Base-by-base conservation (phyloP, 2,888 invertebrate genomes). In the Coleophora flavipennella region DNA sequence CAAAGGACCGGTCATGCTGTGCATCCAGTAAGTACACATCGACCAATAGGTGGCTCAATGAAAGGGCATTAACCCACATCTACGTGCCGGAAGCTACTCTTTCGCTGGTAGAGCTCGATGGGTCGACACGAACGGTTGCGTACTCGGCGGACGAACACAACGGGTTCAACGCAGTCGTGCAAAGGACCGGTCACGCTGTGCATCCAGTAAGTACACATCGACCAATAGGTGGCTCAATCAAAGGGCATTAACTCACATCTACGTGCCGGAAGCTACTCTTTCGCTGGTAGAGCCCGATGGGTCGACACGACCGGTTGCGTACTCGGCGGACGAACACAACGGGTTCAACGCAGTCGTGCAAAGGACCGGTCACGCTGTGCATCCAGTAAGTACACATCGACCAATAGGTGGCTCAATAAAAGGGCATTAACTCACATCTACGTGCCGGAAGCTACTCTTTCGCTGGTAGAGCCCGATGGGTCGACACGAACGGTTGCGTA, bases 271-370 rank as follows among this genome's bases (percentile, higher is more conserved):
- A 90, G 88, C 52, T 91, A 91, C 61, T 91, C 91, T n/a, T n/a
- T n/a, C n/a, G 1, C 77, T 88, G 55, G 81, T 90, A 12, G 87
- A 88, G 49, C 88, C 89, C 0, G 88, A 89, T 49, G 90, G 90
- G 12, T 75, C 84, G 0, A 85, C 84, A 1, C 67, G 84, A 7
- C 84, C 86, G 31, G 91, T 91, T 31, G 85, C 88, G 46, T 91
- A 91, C 65, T 85, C 89, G 13, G 91, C 91, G 33, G 91, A 91
- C 57, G 89, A 89, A 57, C 90, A 90, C 62, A 87, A 85, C 52
- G 91, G 91, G 8, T 91, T 91, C 79, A 91, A 91, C 58, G 91
- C 91, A 20, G 86, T 90, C 35, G 91, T 91, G 4, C 88, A 89
- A 49, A 89, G 87, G 66, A 79, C 87, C 20, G 90, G 89, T 55